Percentiles rank a stretch among this genome's conserved stretches.
These are phyloP conservation scores for Spodoptera littoralis DNA, from an alignment of 2,888 invertebrate species.

Conservation along the genomic window DNA sequence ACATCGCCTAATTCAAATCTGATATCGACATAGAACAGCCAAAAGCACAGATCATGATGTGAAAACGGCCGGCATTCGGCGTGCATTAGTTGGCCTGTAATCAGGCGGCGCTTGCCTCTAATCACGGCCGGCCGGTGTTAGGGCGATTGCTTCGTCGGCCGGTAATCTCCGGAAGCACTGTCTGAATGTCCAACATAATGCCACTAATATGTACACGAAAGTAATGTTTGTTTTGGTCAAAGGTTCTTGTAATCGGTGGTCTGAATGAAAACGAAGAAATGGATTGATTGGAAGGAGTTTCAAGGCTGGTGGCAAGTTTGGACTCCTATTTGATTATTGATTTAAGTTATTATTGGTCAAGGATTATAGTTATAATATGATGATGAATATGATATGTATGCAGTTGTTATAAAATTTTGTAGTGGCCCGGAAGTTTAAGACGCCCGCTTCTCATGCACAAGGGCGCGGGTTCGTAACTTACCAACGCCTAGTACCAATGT, in stretches of 20 bases:
- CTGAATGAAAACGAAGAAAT: background rate
- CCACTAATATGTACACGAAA: conserved; percentile 5
- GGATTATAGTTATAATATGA: too few species aligned
- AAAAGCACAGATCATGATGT: conserved; percentile 52
- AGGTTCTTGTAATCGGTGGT: background rate
- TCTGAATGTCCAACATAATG: conserved; percentile 28
- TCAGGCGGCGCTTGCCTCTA: conserved; percentile 61
- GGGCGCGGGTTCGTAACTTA: too few species aligned
- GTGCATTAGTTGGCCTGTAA: conserved; percentile 73
- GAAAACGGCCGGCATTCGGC: conserved; percentile 33
- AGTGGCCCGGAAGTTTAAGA: too few species aligned
- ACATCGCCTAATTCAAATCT: conserved; percentile 2
- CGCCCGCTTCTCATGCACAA: too few species aligned
- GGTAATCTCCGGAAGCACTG: conserved; percentile 49
- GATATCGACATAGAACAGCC: conserved; percentile 9
- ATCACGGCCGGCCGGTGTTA: conserved; percentile 54
- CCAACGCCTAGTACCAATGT: too few species aligned
- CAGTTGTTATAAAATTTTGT: too few species aligned
- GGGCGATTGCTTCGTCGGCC: conserved; percentile 26
- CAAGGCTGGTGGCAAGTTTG: too few species aligned
- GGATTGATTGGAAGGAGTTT: background rate
- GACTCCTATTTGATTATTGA: too few species aligned
- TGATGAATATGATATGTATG: too few species aligned
- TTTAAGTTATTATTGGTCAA: too few species aligned
- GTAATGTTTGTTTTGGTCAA: conserved; percentile 39